A percentile compares a stretch with the other conserved stretches of the same genome.
Conservation (phyloP, 2,888 invertebrate species). For the Sepioteuthis lessoniana region DNA sequence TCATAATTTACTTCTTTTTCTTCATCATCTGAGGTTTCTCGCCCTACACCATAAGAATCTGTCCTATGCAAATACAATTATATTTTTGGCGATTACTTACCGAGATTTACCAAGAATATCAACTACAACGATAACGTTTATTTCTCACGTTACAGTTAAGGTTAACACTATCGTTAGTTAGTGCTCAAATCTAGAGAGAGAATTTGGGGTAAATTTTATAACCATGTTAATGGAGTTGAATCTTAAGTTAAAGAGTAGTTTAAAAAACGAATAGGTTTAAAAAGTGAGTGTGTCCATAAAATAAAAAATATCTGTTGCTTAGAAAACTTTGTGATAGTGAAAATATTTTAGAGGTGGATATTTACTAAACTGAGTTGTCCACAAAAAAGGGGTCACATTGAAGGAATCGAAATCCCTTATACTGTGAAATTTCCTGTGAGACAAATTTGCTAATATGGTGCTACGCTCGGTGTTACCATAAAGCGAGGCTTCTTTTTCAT, state of each 20-base stretch:
- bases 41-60: neutral
- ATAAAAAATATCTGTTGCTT: too few species aligned
- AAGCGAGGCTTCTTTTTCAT: too few species aligned
- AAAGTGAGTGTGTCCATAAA: too few species aligned
- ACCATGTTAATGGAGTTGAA: neutral
- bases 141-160: neutral
- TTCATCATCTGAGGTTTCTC: neutral
- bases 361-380: too few species aligned
- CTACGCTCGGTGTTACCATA: too few species aligned
- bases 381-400: too few species aligned
- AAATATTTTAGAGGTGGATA: too few species aligned
- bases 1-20: neutral
- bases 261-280: neutral
- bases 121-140: neutral
- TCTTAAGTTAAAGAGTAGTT: neutral
- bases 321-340: too few species aligned
- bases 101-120: neutral
- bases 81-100: neutral
- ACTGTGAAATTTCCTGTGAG: too few species aligned
- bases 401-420: too few species aligned
- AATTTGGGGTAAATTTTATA: neutral
- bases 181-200: neutral
- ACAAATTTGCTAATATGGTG: too few species aligned
- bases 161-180: neutral
- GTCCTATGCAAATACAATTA: conserved; percentile 23